phyloP scores from a whole-genome alignment of 2,113 vertebrate genomes.

The Ibidorhyncha struthersii region DNA sequence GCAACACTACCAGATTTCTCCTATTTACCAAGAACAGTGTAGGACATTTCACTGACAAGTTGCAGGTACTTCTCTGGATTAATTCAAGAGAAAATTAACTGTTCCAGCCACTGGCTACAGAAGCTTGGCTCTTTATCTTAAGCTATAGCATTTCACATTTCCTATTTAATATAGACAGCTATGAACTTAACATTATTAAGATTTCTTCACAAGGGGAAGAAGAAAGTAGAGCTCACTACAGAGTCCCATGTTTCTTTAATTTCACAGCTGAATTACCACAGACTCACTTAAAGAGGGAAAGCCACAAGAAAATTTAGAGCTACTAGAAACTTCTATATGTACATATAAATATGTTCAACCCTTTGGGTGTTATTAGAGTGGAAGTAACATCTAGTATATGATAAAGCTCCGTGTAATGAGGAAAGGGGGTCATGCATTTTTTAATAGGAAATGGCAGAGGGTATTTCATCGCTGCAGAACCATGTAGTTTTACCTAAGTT shows the following conservation, averaged over 20 bases:
- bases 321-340: not conserved
- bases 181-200: constrained; percentile 6
- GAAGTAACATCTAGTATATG: not conserved
- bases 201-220: not conserved
- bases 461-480: not conserved
- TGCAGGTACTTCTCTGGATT: not conserved
- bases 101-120: not conserved
- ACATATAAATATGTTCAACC: constrained; percentile 22
- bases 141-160: not conserved
- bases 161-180: not conserved
- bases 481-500: not conserved
- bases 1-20: not conserved
- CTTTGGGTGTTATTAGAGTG: constrained; percentile 25
- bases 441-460: constrained; percentile 5
- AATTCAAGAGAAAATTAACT: not conserved
- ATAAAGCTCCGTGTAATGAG: not conserved
- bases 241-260: constrained; percentile 9
- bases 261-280: constrained; percentile 52
- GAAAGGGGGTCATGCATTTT: constrained; percentile 14
- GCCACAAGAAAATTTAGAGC: not conserved
- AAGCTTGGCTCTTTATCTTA: not conserved
- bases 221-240: not conserved
- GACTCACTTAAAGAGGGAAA: not conserved
- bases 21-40: not conserved
- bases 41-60: not conserved